These are phyloP conservation scores for Forbesichthys agassizii DNA, from an alignment of 2,113 vertebrate species.

Conservation along the genomic window DNA sequence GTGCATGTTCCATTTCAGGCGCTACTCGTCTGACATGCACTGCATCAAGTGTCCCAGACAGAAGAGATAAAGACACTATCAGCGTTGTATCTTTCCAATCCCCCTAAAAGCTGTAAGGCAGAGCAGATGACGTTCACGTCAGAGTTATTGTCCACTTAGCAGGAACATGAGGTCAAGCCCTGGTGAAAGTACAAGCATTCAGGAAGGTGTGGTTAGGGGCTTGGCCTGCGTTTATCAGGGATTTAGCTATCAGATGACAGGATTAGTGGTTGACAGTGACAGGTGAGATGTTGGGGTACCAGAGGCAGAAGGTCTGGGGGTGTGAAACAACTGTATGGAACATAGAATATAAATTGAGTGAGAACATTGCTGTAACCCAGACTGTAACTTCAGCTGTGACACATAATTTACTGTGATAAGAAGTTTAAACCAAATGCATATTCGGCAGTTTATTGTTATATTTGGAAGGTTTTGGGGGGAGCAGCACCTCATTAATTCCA, in stretches of 20 bases:
- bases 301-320: conserved; percentile 26
- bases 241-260: conserved; percentile 49
- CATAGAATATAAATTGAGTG: too few relatives aligned
- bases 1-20: too few relatives aligned
- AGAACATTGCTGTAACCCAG: neutral
- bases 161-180: conserved; percentile 51
- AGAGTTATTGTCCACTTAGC: conserved; percentile 64
- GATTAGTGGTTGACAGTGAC: conserved; percentile 47
- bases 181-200: conserved; percentile 30
- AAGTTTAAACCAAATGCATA: neutral
- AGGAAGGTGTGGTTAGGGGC: conserved; percentile 46
- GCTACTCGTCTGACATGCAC: too few relatives aligned
- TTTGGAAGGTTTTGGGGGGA: neutral
- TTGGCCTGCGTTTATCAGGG: conserved; percentile 52
- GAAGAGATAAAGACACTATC: neutral
- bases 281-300: conserved; percentile 26
- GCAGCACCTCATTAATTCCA: neutral
- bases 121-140: conserved; percentile 44
- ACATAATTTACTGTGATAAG: neutral
- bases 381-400: too few relatives aligned
- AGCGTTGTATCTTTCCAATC: conserved; percentile 28
- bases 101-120: conserved; percentile 29
- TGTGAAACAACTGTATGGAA: neutral
- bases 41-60: too few relatives aligned
- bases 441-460: neutral